These are phyloP conservation scores for Microctonus hyperodae DNA, from an alignment of 2,888 invertebrate genomes.

Conservation along the genomic window DNA sequence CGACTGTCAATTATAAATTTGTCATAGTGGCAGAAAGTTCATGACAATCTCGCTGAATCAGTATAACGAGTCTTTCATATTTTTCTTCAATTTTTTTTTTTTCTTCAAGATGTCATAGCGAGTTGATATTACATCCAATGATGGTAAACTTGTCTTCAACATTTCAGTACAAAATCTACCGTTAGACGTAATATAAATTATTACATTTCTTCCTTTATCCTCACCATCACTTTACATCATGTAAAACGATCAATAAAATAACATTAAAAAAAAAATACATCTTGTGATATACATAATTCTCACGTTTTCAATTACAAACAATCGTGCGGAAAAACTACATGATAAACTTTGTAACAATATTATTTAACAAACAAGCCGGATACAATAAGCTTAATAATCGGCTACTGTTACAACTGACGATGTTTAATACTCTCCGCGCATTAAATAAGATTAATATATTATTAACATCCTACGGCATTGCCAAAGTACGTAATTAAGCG, in stretches of 20 bases:
- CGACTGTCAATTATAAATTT: constrained; percentile 40
- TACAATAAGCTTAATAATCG: constrained; percentile 55
- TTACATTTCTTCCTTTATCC: background rate
- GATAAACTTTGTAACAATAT: constrained; percentile 51
- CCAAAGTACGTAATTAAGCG: constrained; percentile 59
- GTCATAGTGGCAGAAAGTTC: constrained; percentile 30
- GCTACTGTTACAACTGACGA: constrained; percentile 56
- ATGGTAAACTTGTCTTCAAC: constrained; percentile 32
- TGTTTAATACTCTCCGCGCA: constrained; percentile 46
- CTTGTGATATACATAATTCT: no score
- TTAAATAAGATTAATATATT: constrained; percentile 37
- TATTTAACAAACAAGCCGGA: constrained; percentile 62
- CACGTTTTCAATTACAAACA: constrained; percentile 6
- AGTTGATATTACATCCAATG: constrained; percentile 22
- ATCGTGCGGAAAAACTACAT: background rate
- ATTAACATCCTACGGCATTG: constrained; percentile 19
- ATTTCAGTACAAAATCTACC: constrained; percentile 13
- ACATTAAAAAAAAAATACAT: background rate
- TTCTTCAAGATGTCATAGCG: constrained; percentile 42
- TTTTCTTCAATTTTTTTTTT: constrained; percentile 41
- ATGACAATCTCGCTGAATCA: constrained; percentile 54
- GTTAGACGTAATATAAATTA: background rate
- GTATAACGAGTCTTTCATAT: constrained; percentile 39
- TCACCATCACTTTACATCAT: background rate
- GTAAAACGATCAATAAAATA: background rate